Evolutionary conservation across 2,113 vertebrate genomes (phyloP).

Genomic region (Apaloderma vittatum): DNA sequence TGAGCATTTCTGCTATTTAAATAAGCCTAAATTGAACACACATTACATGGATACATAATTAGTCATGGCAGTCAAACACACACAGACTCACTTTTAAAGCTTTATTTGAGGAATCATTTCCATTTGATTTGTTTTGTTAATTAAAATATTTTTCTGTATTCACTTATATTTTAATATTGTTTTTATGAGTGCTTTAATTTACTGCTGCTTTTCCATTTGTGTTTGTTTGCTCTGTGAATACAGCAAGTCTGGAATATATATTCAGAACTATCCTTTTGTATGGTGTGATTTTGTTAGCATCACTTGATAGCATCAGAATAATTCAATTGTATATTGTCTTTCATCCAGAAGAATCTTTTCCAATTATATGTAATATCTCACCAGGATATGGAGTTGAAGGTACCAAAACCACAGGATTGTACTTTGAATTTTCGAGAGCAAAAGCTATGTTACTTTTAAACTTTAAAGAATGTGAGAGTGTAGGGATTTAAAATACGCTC

Average conservation of each 20-base stretch:
- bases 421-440: not conserved
- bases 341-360: slow-evolving; percentile 54
- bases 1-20: slow-evolving; percentile 89
- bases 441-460: not conserved
- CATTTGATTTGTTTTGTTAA: slow-evolving; percentile 86
- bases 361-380: not conserved
- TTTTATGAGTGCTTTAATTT: slow-evolving; percentile 76
- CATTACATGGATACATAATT: slow-evolving; percentile 89
- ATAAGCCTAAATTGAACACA: slow-evolving; percentile 86
- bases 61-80: slow-evolving; percentile 85
- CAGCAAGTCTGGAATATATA: slow-evolving; percentile 52
- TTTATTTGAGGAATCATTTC: slow-evolving; percentile 86
- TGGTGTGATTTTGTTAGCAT: slow-evolving; percentile 64
- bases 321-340: slow-evolving; percentile 41
- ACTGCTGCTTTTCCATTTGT: slow-evolving; percentile 67
- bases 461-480: not conserved
- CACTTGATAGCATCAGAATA: slow-evolving; percentile 53
- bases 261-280: slow-evolving; percentile 68
- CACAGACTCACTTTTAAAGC: slow-evolving; percentile 83
- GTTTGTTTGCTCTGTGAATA: slow-evolving; percentile 66
- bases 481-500: not conserved
- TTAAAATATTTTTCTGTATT: slow-evolving; percentile 84
- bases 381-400: not conserved
- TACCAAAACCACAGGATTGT: not conserved
- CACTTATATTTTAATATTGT: slow-evolving; percentile 83